These are phyloP conservation scores for Oedothorax gibbosus DNA, from an alignment of 1,140 invertebrate genomes.

Conservation along the genomic window DNA sequence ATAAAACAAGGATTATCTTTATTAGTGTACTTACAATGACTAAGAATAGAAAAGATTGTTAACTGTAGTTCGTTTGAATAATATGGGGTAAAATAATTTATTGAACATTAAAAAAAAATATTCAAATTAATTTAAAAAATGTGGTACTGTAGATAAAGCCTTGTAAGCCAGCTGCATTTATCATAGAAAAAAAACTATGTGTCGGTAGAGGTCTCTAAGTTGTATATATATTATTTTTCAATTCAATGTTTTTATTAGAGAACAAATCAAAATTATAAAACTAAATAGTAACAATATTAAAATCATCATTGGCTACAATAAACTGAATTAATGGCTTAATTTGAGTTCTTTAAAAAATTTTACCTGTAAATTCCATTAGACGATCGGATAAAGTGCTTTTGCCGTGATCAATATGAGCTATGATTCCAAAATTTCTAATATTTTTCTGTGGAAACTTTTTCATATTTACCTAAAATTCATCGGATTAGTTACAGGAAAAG, in stretches of 20 bases:
- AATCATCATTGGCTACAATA: not conserved
- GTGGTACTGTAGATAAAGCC: too few relatives aligned
- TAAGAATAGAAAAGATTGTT: not conserved
- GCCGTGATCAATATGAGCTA: constrained; percentile 68
- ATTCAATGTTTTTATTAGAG: too few relatives aligned
- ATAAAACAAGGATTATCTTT: not conserved
- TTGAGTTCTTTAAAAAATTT: constrained; percentile 5
- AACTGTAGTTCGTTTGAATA: not conserved
- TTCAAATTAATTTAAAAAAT: not conserved
- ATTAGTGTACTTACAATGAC: not conserved
- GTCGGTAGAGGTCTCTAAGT: too few relatives aligned
- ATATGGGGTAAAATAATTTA: not conserved
- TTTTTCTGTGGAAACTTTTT: constrained; percentile 58
- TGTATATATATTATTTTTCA: too few relatives aligned
- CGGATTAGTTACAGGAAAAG: too few relatives aligned
- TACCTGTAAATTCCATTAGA: constrained; percentile 64
- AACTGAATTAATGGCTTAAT: not conserved
- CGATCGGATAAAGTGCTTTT: constrained; percentile 68
- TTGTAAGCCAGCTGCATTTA: too few relatives aligned
- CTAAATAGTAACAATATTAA: not conserved
- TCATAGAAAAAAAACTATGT: too few relatives aligned
- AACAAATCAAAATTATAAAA: not conserved
- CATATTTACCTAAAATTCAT: constrained; percentile 51
- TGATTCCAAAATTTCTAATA: constrained; percentile 67
- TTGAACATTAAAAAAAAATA: not conserved